A percentile compares a stretch with the other conserved stretches of the same genome.
These are phyloP conservation scores for Hybognathus amarus DNA, from an alignment of 2,797 vertebrate species.

Conservation along the genomic window DNA sequence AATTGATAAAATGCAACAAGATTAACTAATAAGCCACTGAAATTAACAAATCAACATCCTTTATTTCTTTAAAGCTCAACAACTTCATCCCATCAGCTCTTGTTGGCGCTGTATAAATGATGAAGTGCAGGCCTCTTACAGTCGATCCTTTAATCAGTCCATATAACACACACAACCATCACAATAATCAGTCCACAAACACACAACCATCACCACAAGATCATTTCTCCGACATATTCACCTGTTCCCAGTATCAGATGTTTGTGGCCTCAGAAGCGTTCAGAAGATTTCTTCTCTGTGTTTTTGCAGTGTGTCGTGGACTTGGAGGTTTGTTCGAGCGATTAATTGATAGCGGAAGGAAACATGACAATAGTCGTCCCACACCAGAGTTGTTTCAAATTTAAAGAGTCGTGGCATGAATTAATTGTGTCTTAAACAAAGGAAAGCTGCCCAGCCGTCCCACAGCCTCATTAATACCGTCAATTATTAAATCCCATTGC, in stretches of 20 bases:
- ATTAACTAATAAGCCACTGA: neutral
- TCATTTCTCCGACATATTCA: no score
- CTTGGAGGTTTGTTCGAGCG: conserved; percentile 30
- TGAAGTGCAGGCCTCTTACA: neutral
- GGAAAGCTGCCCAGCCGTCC: conserved; percentile 65
- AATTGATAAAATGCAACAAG: no score
- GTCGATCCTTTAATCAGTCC: neutral
- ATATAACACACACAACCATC: neutral
- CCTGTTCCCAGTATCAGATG: neutral
- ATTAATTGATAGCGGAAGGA: conserved; percentile 58
- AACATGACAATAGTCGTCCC: conserved; percentile 65
- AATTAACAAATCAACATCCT: no score
- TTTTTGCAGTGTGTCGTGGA: neutral
- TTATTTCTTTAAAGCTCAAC: neutral
- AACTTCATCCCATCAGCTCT: neutral
- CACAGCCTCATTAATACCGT: conserved; percentile 77
- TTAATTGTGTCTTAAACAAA: conserved; percentile 74
- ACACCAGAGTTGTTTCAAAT: conserved; percentile 68
- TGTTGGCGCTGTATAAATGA: neutral
- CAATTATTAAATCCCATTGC: conserved; percentile 84
- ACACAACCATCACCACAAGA: neutral
- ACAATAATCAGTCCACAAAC: neutral
- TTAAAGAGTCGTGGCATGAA: conserved; percentile 73
- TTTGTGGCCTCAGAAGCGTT: neutral
- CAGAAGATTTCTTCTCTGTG: no score